Conservation (phyloP, 2,113 vertebrate genomes). For the Myxocyprinus asiaticus region DNA sequence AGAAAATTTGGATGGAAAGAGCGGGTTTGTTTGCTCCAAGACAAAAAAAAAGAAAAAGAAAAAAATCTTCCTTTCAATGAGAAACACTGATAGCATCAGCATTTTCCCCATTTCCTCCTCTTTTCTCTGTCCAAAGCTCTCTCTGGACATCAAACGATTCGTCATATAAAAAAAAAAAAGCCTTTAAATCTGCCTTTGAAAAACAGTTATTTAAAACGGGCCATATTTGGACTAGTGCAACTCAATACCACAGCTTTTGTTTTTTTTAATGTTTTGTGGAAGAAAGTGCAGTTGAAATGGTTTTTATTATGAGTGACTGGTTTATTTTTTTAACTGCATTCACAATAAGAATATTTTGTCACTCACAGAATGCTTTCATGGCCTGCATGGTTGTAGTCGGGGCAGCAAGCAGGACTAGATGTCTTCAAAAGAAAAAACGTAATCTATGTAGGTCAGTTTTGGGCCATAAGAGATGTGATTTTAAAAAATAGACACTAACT, state of each 20-base stretch:
- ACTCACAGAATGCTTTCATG: conserved; percentile 61
- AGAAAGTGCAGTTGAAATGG: background rate
- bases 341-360: conserved; percentile 11
- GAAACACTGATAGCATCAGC: no score
- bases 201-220: no score
- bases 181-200: no score
- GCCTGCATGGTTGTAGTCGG: conserved; percentile 64
- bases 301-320: background rate
- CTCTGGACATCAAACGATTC: no score
- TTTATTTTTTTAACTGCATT: conserved; percentile 41
- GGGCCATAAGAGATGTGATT: background rate
- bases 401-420: conserved; percentile 67
- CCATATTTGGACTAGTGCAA: no score
- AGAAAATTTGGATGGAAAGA: no score
- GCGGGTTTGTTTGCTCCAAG: no score
- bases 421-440: conserved; percentile 63
- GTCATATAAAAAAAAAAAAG: no score
- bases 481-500: background rate
- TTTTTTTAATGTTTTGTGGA: background rate
- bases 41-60: no score
- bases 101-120: no score
- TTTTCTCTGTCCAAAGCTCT: background rate
- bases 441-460: conserved; percentile 53
- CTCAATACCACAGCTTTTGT: background rate
- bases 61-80: no score